These are phyloP conservation scores for Casuarius casuarius DNA, from an alignment of 2,113 vertebrate species.

Conservation along the genomic window DNA sequence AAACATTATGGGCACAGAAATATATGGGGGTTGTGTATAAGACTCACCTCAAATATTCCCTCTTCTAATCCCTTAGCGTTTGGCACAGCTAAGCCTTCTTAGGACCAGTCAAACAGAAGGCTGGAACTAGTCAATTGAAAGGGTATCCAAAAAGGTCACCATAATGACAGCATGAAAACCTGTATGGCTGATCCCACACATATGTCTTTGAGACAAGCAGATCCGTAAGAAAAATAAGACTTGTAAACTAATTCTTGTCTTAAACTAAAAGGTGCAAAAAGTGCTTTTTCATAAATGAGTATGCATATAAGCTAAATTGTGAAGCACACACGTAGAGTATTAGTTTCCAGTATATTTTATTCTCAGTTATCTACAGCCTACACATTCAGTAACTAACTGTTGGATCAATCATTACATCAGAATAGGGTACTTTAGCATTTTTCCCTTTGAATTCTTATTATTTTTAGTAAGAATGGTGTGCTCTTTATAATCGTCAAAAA, in stretches of 20 bases:
- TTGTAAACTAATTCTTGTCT: background rate
- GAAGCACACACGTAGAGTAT: background rate
- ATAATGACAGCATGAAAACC: conserved; percentile 35
- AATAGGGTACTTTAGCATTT: background rate
- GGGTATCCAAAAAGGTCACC: conserved; percentile 9
- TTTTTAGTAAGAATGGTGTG: conserved; percentile 18
- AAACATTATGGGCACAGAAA: background rate
- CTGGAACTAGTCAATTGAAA: background rate
- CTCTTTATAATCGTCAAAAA: conserved; percentile 14
- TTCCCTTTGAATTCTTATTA: conserved; percentile 7
- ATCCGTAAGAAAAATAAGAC: background rate
- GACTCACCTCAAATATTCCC: background rate
- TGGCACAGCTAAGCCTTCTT: background rate
- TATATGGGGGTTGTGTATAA: background rate
- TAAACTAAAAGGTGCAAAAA: background rate
- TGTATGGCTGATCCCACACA: background rate
- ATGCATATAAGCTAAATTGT: background rate
- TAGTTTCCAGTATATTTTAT: background rate
- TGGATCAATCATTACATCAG: background rate
- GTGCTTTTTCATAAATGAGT: conserved; percentile 16
- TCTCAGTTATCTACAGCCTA: background rate
- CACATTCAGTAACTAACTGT: background rate
- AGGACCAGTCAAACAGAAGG: conserved; percentile 8
- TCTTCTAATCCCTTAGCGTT: background rate
- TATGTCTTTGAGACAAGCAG: conserved; percentile 26